Percentiles rank a stretch among this genome's conserved stretches.
Conservation (phyloP, 2,113 vertebrate genomes). For the Hoplias malabaricus region DNA sequence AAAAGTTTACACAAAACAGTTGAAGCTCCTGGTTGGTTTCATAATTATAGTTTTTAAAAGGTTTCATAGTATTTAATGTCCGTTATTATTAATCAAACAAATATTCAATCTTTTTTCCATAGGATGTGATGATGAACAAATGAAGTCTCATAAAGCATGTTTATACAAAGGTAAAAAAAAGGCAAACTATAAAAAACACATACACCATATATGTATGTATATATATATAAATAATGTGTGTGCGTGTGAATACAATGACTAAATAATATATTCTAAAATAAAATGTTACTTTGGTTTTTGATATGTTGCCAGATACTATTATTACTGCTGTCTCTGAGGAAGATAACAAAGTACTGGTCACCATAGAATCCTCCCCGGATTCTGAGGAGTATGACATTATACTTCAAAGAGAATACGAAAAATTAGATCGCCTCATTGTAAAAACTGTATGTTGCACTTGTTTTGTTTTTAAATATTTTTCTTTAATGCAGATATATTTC, state of each 20-base stretch:
- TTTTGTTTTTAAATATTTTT: not conserved
- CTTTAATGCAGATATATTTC: not conserved
- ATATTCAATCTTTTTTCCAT: not conserved
- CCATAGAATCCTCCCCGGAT: not conserved
- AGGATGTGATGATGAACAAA: constrained; percentile 8
- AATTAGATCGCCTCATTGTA: not conserved
- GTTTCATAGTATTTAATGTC: not conserved
- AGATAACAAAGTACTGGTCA: constrained; percentile 9
- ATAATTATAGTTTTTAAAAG: not conserved
- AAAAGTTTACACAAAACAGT: accelerated
- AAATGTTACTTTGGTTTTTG: not conserved
- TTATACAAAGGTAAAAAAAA: not conserved
- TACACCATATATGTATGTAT: not conserved
- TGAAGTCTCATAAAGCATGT: constrained; percentile 1
- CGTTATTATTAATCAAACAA: not conserved
- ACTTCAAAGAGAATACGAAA: not conserved
- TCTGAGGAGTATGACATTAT: not conserved
- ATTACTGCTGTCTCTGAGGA: not conserved
- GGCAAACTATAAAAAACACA: not conserved
- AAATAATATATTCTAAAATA: not conserved
- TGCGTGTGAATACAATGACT: no score
- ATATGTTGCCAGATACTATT: not conserved
- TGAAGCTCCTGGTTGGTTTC: not conserved
- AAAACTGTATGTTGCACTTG: not conserved
- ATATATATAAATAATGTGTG: not conserved